These are phyloP conservation scores for Nephrotoma appendiculata DNA, from an alignment of 2,888 invertebrate species.

Conservation along the genomic window DNA sequence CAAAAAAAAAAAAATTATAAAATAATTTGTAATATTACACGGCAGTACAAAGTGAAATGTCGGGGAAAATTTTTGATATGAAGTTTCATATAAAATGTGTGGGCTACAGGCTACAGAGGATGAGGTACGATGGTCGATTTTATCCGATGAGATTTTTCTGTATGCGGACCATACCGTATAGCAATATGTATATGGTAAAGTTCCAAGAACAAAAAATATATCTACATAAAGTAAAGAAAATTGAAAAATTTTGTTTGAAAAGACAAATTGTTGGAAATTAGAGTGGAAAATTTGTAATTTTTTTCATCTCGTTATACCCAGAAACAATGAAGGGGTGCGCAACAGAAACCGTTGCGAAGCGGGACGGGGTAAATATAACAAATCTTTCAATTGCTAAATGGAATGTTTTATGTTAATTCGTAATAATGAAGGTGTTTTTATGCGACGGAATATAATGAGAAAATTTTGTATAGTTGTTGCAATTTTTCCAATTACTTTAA, in stretches of 20 bases:
- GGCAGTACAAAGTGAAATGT: background rate
- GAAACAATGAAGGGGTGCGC: background rate
- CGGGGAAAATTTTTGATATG: too few species aligned
- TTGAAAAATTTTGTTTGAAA: background rate
- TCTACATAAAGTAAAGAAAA: background rate
- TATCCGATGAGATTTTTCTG: background rate
- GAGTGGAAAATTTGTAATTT: background rate
- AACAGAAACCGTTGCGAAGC: too few species aligned
- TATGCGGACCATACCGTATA: background rate
- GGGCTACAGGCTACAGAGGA: background rate
- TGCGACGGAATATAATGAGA: background rate
- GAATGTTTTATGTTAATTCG: background rate
- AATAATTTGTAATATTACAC: background rate
- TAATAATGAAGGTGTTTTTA: background rate
- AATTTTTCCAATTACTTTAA: background rate
- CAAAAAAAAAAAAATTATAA: background rate
- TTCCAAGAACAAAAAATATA: background rate
- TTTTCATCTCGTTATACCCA: background rate
- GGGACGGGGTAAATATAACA: background rate
- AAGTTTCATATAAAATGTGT: too few species aligned
- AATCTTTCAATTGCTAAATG: background rate
- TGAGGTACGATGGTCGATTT: background rate
- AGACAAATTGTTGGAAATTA: background rate
- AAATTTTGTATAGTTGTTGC: background rate
- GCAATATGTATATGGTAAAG: background rate